Conservation (phyloP, 2,888 invertebrate species). For the Cheilosia urbana region DNA sequence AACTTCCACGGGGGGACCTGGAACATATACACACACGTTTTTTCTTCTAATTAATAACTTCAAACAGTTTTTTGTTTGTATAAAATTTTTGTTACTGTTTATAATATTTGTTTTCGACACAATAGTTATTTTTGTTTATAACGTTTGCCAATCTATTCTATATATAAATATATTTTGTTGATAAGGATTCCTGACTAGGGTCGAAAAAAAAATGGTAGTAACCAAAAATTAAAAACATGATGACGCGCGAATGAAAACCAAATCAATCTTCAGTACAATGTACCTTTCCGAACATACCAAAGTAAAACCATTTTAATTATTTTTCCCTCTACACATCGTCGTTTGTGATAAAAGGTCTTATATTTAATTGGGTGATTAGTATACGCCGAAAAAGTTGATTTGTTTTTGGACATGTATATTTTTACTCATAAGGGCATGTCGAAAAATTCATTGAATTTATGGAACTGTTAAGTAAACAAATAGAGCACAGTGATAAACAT, state of each 20-base stretch:
- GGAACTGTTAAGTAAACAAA: too few species aligned
- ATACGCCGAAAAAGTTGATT: neutral
- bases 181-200: conserved; percentile 26
- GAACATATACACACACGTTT: conserved; percentile 85
- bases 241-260: conserved; percentile 84
- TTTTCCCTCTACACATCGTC: neutral
- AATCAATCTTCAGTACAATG: conserved; percentile 80
- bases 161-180: conserved; percentile 16
- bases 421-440: neutral
- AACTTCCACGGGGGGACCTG: conserved; percentile 98
- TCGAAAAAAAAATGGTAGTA: conserved; percentile 21
- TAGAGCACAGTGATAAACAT: too few species aligned
- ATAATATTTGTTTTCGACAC: conserved; percentile 65
- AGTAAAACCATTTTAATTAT: conserved; percentile 16
- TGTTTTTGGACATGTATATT: neutral
- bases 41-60: conserved; percentile 76
- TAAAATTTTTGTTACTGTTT: conserved; percentile 76
- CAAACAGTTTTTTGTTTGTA: conserved; percentile 45
- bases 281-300: conserved; percentile 38
- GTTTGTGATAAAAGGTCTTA: neutral
- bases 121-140: conserved; percentile 35
- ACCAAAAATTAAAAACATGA: conserved; percentile 39
- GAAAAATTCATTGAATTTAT: too few species aligned
- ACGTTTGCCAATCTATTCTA: conserved; percentile 40
- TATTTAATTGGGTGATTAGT: neutral